Conservation (phyloP, 2,113 vertebrate genomes). For the Mesocricetus auratus region DNA sequence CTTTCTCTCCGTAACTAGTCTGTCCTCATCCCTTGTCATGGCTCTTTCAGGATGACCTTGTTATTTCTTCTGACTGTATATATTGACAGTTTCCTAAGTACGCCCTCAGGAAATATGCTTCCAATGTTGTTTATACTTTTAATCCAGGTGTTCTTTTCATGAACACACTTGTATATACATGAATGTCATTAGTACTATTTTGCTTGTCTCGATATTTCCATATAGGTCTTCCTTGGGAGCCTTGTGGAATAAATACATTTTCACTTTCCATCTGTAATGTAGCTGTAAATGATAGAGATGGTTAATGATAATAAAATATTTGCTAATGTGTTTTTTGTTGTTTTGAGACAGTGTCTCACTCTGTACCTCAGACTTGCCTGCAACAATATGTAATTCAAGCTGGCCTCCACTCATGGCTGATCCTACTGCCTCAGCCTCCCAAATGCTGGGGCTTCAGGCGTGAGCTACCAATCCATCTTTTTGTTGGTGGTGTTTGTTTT, state of each 20-base stretch:
- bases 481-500: slow-evolving; percentile 16
- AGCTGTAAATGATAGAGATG: slow-evolving; percentile 9
- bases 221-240: neutral
- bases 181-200: slow-evolving; percentile 34
- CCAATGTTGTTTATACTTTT: slow-evolving; percentile 36
- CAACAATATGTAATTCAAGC: neutral
- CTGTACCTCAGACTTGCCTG: neutral
- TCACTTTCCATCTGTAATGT: neutral
- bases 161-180: slow-evolving; percentile 25
- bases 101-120: slow-evolving; percentile 3
- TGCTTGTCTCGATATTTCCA: slow-evolving; percentile 12
- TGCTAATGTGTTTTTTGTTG: neutral
- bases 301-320: slow-evolving; percentile 1
- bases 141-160: slow-evolving; percentile 46
- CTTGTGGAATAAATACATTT: slow-evolving; percentile 5
- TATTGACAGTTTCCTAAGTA: slow-evolving; percentile 24
- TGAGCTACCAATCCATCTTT: neutral
- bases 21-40: neutral
- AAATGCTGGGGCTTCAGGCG: neutral
- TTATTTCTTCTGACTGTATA: neutral
- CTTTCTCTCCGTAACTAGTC: neutral
- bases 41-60: slow-evolving; percentile 12
- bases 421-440: neutral
- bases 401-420: no score
- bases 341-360: neutral